phyloP scores from a whole-genome alignment of 2,113 vertebrate genomes.

The Melierax canorus region DNA sequence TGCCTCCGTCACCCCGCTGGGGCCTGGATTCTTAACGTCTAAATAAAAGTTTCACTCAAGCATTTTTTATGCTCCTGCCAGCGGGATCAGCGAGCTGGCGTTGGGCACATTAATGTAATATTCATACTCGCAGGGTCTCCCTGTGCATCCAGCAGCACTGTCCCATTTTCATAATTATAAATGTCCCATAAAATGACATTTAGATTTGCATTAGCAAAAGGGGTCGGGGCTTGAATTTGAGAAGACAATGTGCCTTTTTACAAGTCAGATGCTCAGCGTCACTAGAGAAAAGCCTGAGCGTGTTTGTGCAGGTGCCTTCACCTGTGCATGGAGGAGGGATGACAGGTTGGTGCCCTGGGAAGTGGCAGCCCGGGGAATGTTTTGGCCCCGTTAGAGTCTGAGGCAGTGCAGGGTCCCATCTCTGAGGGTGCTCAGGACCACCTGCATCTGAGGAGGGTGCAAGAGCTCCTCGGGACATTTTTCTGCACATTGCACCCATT shows the following conservation, averaged over 20 bases:
- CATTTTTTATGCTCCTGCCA: constrained; percentile 77
- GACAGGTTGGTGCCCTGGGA: not conserved
- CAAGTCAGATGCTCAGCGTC: not conserved
- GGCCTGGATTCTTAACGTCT: constrained; percentile 72
- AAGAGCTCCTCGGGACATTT: not conserved
- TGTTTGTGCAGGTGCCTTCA: not conserved
- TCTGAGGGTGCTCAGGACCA: not conserved
- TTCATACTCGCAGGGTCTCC: constrained; percentile 69
- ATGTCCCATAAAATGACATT: constrained; percentile 71
- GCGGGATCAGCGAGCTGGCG: constrained; percentile 71
- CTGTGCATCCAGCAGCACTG: constrained; percentile 25
- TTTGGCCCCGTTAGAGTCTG: not conserved
- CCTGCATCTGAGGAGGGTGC: not conserved
- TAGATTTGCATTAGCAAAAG: constrained; percentile 64
- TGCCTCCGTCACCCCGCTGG: constrained; percentile 76
- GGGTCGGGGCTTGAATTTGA: not conserved
- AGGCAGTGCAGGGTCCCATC: not conserved
- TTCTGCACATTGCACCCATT: not conserved
- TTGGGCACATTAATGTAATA: constrained; percentile 76
- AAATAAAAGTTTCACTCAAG: constrained; percentile 80
- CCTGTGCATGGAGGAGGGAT: not conserved
- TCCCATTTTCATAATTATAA: constrained; percentile 64
- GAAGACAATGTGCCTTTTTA: constrained; percentile 2
- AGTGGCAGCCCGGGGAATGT: not conserved
- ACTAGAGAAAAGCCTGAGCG: not conserved